Conservation (phyloP, 2,888 invertebrate species). For the Philereme vetulata region DNA sequence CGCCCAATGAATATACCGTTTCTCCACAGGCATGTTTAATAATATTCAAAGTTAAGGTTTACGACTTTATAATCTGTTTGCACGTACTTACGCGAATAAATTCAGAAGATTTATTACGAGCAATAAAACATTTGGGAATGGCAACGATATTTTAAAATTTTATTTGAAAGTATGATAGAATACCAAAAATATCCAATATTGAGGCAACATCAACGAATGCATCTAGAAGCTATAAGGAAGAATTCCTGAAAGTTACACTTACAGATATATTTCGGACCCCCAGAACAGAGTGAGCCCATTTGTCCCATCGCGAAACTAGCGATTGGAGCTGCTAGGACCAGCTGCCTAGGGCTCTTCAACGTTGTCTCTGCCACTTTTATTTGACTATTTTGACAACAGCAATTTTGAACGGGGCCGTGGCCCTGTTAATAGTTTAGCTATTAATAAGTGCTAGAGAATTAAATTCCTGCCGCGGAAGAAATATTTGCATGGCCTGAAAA, state of each 20-base stretch:
- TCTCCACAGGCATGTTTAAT: background rate
- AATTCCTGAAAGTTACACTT: background rate
- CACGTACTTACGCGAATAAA: constrained; percentile 14
- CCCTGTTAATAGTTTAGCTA: no score
- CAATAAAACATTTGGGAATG: constrained; percentile 21
- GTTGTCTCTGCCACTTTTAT: no score
- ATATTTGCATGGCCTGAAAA: no score
- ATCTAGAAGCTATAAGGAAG: background rate
- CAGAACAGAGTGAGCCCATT: no score
- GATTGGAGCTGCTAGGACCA: no score
- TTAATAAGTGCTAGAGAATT: no score
- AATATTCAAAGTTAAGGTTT: background rate
- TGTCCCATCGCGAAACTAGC: no score
- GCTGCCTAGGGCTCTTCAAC: no score
- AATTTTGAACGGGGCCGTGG: no score
- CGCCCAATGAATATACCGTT: background rate
- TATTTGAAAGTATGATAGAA: constrained; percentile 4
- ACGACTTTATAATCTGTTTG: constrained; percentile 9
- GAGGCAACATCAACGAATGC: background rate
- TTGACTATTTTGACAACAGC: no score
- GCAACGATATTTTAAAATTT: constrained; percentile 22
- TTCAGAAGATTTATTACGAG: constrained; percentile 17
- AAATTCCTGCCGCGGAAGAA: no score
- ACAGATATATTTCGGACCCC: no score
- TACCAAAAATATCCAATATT: constrained; percentile 1